A percentile compares a stretch with the other conserved stretches of the same genome.
Evolutionary conservation across 2,113 vertebrate genomes (phyloP).

Genomic region (Chinchilla lanigera): DNA sequence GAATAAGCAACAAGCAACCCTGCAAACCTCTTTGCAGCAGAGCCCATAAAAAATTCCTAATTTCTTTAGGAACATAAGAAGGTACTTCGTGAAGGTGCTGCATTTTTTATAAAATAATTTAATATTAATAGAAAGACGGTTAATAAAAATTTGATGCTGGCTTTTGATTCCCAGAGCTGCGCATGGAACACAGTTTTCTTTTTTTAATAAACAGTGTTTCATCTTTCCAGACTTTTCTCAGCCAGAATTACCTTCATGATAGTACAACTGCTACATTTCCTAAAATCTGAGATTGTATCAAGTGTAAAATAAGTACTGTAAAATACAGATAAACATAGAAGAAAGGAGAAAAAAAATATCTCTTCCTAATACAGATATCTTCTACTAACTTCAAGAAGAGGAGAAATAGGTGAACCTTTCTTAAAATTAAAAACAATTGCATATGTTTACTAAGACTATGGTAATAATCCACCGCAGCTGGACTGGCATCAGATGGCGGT

Average conservation of each 20-base stretch:
- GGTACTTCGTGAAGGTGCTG: not conserved
- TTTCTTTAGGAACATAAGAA: conserved; percentile 10
- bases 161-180: not conserved
- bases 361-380: not conserved
- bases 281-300: conserved; percentile 2
- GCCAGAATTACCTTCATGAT: not conserved
- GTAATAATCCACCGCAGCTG: not conserved
- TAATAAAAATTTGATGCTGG: conserved; percentile 66
- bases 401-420: not conserved
- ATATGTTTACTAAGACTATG: not conserved
- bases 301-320: not conserved
- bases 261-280: not conserved
- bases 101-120: conserved; percentile 59
- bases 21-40: conserved; percentile 44
- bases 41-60: conserved; percentile 42
- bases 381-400: not conserved
- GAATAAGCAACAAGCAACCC: conserved; percentile 19
- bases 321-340: not conserved
- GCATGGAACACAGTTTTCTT: not conserved
- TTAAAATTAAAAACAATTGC: not conserved
- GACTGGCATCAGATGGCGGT: not conserved
- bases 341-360: not conserved
- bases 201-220: not conserved
- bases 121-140: conserved; percentile 61
- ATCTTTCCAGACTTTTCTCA: conserved; percentile 28